Base-by-base conservation (phyloP, 1,140 invertebrate genomes). In the Drosophila guanche region DNA sequence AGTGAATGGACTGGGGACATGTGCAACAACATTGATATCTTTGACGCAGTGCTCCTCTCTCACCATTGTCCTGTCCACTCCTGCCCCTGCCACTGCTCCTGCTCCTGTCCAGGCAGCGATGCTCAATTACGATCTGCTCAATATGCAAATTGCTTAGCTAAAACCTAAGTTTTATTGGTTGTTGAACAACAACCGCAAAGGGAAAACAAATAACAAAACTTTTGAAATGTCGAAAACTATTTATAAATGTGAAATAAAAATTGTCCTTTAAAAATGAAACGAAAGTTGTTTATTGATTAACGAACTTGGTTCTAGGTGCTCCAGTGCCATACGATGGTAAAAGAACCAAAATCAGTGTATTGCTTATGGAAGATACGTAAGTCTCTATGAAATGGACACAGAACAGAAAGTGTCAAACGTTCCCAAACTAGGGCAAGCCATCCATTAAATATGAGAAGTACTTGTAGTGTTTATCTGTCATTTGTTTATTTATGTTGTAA, bases 181-280 rank as follows among this genome's bases (percentile, higher is more conserved):
- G 81, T 76, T 80, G 61, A 65, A 79, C 54, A 60, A 65, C 12
- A 54, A 48, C 43, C 53, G 8, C 60, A 41, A 27, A 54, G 42
- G 43, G 5, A 46, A 67, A 59, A 69, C n/a, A 33, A 29, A 78
- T 59, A 61, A 69, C 40, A 12, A 48, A 65, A 85, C 62, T 53
- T 58, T 76, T 63, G 42, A 77, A 76, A 67, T 77, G 76, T 74
- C 60, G 53, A 80, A 74, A 74, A 77, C 67, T 86, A 86, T 85
- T 85, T 85, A 85, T 85, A 79, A 77, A 85, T 85, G 83, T 85
- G 83, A 88, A 85, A 85, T 77, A 85, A 86, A 86, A 56, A 55
- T 48, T 70, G 73, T 85, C 63, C 60, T 48, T 57, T 57, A 45
- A 76, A 76, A 63, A 56, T 16, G 16, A 20, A 20, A 20, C 16